A percentile compares a stretch with the other conserved stretches of the same genome.
phyloP scores from a whole-genome alignment of 2,888 invertebrate genomes.

The Podabrus alpinus region DNA sequence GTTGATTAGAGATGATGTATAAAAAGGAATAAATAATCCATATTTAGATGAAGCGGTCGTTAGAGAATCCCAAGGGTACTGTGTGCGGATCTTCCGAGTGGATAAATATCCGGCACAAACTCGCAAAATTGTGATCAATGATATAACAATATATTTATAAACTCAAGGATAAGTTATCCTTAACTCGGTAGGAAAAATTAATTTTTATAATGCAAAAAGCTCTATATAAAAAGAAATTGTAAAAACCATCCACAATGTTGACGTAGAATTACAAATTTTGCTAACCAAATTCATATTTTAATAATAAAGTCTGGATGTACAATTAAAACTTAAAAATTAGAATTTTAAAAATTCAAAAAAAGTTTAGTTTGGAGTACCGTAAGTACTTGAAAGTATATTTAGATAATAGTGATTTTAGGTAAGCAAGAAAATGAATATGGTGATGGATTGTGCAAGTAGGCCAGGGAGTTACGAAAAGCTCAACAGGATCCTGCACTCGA shows the following conservation, averaged over 20 bases:
- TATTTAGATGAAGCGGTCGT: constrained; percentile 54
- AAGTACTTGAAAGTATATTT: background rate
- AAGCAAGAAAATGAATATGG: constrained; percentile 44
- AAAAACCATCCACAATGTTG: background rate
- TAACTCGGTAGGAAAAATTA: background rate
- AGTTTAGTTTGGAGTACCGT: background rate
- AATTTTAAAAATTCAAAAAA: background rate
- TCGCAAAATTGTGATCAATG: constrained; percentile 31
- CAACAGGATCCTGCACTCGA: constrained; percentile 60
- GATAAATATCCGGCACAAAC: constrained; percentile 33
- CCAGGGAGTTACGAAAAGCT: constrained; percentile 58
- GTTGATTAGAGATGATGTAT: constrained; percentile 53
- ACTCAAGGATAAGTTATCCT: constrained; percentile 1
- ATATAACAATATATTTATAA: constrained; percentile 11
- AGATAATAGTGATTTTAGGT: background rate
- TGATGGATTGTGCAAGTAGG: constrained; percentile 60
- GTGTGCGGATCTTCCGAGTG: constrained; percentile 37
- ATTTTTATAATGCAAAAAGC: background rate
- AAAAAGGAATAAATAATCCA: constrained; percentile 53
- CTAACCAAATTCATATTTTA: background rate
- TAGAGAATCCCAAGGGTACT: constrained; percentile 46
- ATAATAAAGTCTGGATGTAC: background rate
- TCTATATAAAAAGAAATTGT: background rate
- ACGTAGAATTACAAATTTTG: background rate
- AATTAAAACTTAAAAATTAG: background rate